Evolutionary conservation across 2,113 vertebrate genomes (phyloP), one percentile per base, ranked within the genome.

Genomic region (Cyanoramphus novaezelandiae): DNA sequence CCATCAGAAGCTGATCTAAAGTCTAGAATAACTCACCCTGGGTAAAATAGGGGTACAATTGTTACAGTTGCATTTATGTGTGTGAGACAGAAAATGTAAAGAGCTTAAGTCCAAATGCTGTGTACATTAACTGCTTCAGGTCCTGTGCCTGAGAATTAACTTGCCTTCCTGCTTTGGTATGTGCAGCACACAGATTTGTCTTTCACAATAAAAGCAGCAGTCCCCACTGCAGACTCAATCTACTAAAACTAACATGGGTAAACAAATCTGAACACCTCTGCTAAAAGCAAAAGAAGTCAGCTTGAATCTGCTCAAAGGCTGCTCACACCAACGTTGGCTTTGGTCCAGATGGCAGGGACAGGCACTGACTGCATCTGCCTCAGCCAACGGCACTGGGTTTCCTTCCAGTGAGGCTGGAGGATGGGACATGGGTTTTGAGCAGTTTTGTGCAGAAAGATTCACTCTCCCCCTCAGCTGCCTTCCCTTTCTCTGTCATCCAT

Each of bases 251-350:
- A 78, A 43, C 50, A n/a, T 11, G 4, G 0, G 29, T n/a, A 23
- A 67, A 7, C 1, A 4, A 39, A n/a, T 28, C 70, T 11, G 24
- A 41, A 65, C 3, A 5, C 5, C 1, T 15, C 28, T 2, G 13
- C 39, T 39, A 4, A 21, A 17, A 41, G 7, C 11, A 33, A 50
- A 65, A 28, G n/a, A 50, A n/a, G 23, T n/a, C 3, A n/a, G 10
- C 55, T 3, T 11, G 46, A 12, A 19, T 3, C 15, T 13, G 57
- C 19, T 33, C 43, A 16, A 47, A 33, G 2, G 10, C n/a, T 29
- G 37, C 46, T 12, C 24, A 28, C 25, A 13, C 6, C 25, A 10
- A 11, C 10, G 4, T 0, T 23, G 5, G 17, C 49, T 2, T 11
- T 6, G 3, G 57, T 16, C 1, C 11, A 4, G 19, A 2, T 21